Evolutionary conservation across 1,140 invertebrate species (phyloP), one percentile per base, ranked within the genome.

Genomic region (Camponotus vicinus): DNA sequence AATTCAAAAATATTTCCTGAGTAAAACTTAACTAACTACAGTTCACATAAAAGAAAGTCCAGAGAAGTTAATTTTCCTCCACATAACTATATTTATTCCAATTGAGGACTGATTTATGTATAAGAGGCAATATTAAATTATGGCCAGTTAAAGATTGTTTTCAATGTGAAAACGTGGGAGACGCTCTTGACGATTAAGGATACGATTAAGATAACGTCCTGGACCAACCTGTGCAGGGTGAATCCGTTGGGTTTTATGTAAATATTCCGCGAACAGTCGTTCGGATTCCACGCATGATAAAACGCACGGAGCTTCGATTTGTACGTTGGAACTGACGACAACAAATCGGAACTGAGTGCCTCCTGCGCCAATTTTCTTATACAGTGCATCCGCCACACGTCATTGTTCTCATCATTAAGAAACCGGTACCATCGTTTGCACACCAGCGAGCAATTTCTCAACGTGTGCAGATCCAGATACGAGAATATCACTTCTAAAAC

Each of bases 161-260:
- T 59, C 7, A 1, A 76, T 15, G 6, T 76, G 13, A 9, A 52
- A 32, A 11, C 5, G n/a, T 67, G 1, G 1, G 4, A 27, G 69
- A 52, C 8, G 13, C 6, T 37, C 13, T 21, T 11, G 18, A 27
- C 18, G 8, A 13, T 3, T 15, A 15, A n/a, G 3, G 0, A 18
- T 15, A 9, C 3, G 55, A 5, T 27, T 9, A 18, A 7, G 37
- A 21, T 27, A 45, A 34, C 27, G 13, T 73, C 18, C 18, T n/a
- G 55, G 18, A 49, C 79, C 79, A 83, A 95, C 95, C 98, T 97
- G 96, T 99, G 99, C 88, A 99, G 95, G 8, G 99, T 99, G 94
- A 99, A 99, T 73, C 98, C 99, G 96, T 99, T 99, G 32, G 98
- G 97, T 96, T 99, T 99, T 73, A 99, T 98, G 94, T 98, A 99